Conservation (phyloP, 2,888 invertebrate species). For the Calameuta idolon region DNA sequence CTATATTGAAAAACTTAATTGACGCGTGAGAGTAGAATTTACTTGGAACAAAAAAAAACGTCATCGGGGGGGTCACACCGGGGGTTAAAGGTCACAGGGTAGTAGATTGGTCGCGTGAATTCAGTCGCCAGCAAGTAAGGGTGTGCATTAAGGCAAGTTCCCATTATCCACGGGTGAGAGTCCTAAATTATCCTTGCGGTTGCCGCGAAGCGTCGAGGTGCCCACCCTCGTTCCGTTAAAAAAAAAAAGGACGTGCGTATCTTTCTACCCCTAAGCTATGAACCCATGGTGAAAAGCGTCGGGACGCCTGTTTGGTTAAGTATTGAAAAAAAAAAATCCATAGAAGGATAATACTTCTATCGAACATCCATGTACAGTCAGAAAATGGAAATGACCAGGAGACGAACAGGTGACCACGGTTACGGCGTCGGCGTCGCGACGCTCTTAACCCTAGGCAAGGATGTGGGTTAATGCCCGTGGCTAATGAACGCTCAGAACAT, state of each 20-base stretch:
- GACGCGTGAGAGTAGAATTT: not conserved
- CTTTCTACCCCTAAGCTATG: not conserved
- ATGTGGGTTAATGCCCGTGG: not conserved
- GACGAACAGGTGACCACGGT: not conserved
- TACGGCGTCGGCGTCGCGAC: not conserved
- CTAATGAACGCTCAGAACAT: constrained; percentile 14
- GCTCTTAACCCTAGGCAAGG: not conserved
- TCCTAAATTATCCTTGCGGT: constrained; percentile 63
- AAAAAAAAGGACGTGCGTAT: constrained; percentile 62
- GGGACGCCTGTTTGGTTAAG: not conserved
- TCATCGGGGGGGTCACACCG: constrained; percentile 26
- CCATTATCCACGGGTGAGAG: constrained; percentile 66
- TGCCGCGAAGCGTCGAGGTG: constrained; percentile 30
- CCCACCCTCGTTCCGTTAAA: constrained; percentile 32
- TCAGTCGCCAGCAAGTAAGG: constrained; percentile 52
- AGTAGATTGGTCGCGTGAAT: constrained; percentile 47
- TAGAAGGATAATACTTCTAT: not conserved
- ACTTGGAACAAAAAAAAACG: not conserved
- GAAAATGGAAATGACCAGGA: not conserved
- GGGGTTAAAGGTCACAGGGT: constrained; percentile 30
- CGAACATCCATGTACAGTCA: not conserved
- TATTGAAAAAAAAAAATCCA: not conserved
- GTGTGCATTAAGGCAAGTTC: constrained; percentile 63
- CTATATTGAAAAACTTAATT: not conserved
- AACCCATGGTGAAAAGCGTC: not conserved